Base-by-base conservation (phyloP, 2,888 invertebrate genomes). In the Melanostoma mellinum region DNA sequence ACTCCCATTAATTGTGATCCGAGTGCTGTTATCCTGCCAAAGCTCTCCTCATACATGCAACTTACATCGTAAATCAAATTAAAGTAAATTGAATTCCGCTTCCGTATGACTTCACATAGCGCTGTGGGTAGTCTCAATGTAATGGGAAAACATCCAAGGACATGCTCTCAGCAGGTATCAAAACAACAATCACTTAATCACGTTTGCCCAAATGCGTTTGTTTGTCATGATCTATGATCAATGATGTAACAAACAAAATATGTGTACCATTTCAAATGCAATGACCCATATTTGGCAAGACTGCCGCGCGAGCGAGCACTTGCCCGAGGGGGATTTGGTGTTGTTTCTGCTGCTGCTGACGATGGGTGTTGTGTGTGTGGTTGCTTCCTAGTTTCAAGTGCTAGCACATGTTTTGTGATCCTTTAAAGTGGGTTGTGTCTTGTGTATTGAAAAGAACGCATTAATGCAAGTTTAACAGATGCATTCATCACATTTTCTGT, bases 381-480 rank as follows among this genome's bases (percentile, higher is more conserved):
- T 52, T 72, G 53, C 53, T 72, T 76, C 55, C 55, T 53, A 38
- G 38, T 40, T 77, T 82, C 81, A 73, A 82, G 81, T 82, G 55
- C 6, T 52, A 58, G 50, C 44, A 35, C 8, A 10, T 56, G 63
- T 56, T 36, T 36, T 53, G 6, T 20, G 35, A 53, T 72, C 60
- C 72, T 72, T 44, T 30, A 10, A 33, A 48, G 10, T 46, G 61
- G 61, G 55, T 48, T 35, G 30, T 44, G 55, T 50, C 50, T 50
- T 72, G 30, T 40, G 65, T 38, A 68, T 20, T 53, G 32, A 61
- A 53, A 61, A 40, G 38, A 58, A 60, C 9, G 48, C 44, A 67
- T 79, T 56, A 48, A 78, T 65, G 65, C 30, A 20, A 78, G 55
- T 46, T 46, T 52, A 40, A 60, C 58, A 67, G 65, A 67, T 53